phyloP scores from a whole-genome alignment of 2,113 vertebrate genomes.

The Petrocephalus microphthalmus region DNA sequence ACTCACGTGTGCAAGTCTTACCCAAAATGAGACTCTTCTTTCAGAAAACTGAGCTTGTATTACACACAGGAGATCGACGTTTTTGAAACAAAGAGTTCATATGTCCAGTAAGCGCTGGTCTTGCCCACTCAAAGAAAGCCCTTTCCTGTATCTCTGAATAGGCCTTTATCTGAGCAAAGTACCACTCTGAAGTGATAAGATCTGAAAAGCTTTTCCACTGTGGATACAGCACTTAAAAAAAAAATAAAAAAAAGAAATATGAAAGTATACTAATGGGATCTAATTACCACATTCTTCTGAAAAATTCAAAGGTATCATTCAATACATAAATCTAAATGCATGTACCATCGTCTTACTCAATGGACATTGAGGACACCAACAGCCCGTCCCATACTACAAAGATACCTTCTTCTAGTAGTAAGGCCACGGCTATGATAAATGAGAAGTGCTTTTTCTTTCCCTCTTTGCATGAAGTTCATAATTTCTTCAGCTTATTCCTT shows the following conservation, averaged over 20 bases:
- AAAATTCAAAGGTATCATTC: neutral
- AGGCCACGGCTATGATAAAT: neutral
- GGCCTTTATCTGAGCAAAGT: conserved; percentile 66
- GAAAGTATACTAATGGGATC: conserved; percentile 54
- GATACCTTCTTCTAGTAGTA: neutral
- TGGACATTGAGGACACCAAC: neutral
- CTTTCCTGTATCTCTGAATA: conserved; percentile 56
- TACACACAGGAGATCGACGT: conserved; percentile 35
- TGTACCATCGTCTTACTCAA: neutral
- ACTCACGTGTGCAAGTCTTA: conserved; percentile 45
- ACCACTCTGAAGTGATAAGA: conserved; percentile 72
- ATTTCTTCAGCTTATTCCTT: conserved; percentile 28
- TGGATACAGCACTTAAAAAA: conserved; percentile 87
- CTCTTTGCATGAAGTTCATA: neutral
- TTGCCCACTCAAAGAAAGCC: conserved; percentile 51
- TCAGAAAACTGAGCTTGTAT: conserved; percentile 43
- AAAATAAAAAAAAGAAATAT: conserved; percentile 49
- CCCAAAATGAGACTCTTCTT: conserved; percentile 36
- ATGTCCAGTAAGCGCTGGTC: conserved; percentile 37
- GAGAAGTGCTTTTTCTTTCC: neutral
- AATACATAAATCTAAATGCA: neutral
- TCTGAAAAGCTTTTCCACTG: conserved; percentile 80
- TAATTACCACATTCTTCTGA: conserved; percentile 27
- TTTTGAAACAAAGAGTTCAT: conserved; percentile 52
- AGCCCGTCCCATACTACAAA: neutral